Conservation (phyloP, 2,888 invertebrate species). For the Hyposoter didymator region DNA sequence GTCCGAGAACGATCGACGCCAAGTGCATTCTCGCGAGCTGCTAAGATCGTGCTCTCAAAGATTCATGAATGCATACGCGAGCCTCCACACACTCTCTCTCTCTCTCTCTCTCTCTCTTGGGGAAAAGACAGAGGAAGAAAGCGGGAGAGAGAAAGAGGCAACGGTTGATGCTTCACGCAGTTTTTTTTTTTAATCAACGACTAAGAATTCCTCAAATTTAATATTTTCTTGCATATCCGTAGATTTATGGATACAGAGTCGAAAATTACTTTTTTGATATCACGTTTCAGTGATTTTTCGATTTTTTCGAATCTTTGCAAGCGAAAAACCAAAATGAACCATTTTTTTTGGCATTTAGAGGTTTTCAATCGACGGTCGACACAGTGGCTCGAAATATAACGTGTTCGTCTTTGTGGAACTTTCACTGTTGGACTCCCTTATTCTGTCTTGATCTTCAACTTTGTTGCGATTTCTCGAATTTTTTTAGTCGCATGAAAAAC, state of each 20-base stretch:
- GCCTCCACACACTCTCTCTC: constrained; percentile 6
- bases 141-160: constrained; percentile 38
- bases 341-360: background rate
- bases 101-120: constrained; percentile 1
- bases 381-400: background rate
- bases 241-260: background rate
- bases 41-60: constrained; percentile 45
- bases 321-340: background rate
- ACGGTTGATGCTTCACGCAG: background rate
- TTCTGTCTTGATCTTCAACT: background rate
- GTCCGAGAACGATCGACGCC: constrained; percentile 66
- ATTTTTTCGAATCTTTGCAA: no score
- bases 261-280: constrained; percentile 52
- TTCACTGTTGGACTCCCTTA: background rate
- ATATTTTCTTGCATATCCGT: background rate
- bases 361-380: background rate
- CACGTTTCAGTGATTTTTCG: background rate
- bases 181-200: constrained; percentile 43
- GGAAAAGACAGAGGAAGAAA: constrained; percentile 5
- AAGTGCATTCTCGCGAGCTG: constrained; percentile 73
- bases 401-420: background rate
- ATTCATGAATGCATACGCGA: constrained; percentile 47
- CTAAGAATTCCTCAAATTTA: constrained; percentile 3
- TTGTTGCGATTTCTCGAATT: background rate
- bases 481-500: background rate